These are phyloP conservation scores for Bactericera cockerelli DNA, from an alignment of 1,140 invertebrate genomes.

Conservation along the genomic window DNA sequence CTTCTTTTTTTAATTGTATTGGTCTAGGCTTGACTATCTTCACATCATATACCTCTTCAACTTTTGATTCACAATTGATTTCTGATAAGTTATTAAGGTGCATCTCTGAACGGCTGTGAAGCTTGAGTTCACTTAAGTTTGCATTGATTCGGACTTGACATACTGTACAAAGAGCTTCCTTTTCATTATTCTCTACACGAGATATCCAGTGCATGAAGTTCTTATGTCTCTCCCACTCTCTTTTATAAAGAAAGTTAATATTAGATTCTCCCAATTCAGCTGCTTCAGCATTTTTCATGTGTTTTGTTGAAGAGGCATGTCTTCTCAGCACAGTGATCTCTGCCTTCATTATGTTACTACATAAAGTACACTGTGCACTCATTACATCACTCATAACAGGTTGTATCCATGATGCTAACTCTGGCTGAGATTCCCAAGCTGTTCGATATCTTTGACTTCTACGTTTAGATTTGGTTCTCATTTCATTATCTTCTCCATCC, in stretches of 20 bases:
- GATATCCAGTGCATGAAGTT: neutral
- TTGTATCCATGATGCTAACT: conserved; percentile 23
- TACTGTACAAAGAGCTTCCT: neutral
- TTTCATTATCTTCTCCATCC: too few species aligned
- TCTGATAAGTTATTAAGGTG: neutral
- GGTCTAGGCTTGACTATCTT: too few species aligned
- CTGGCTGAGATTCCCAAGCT: conserved; percentile 21
- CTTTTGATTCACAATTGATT: too few species aligned
- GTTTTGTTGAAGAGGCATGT: conserved; percentile 24
- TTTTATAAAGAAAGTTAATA: neutral
- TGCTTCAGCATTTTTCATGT: conserved; percentile 14
- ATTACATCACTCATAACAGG: conserved; percentile 20
- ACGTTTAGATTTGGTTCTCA: neutral
- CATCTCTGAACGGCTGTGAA: neutral
- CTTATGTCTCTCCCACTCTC: neutral
- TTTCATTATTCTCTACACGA: neutral
- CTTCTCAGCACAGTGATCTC: conserved; percentile 27
- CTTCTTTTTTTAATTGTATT: too few species aligned
- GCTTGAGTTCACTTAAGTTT: neutral
- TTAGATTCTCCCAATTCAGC: neutral
- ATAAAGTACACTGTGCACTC: conserved; percentile 22
- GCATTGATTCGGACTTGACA: neutral
- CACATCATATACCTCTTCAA: too few species aligned
- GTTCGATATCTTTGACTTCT: neutral
- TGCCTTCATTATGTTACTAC: conserved; percentile 23